phyloP scores from a whole-genome alignment of 2,888 invertebrate species.

The Aleiodes testaceus region DNA sequence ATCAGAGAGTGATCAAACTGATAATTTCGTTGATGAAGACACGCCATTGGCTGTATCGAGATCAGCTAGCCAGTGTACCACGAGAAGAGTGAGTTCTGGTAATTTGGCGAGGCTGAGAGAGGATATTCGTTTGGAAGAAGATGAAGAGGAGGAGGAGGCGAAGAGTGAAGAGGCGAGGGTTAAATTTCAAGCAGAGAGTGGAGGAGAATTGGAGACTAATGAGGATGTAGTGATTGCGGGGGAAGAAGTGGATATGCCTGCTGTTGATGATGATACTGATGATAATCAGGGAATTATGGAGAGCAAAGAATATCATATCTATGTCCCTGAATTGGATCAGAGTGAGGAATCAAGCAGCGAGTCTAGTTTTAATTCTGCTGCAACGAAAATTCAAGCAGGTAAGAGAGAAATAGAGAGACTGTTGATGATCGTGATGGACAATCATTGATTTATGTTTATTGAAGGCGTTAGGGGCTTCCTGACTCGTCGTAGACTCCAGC shows the following conservation, averaged over 20 bases:
- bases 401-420: conserved; percentile 27
- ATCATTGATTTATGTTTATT: conserved; percentile 19
- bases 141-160: conserved; percentile 38
- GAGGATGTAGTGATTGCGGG: neutral
- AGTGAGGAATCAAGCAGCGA: conserved; percentile 50
- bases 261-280: conserved; percentile 43
- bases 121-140: conserved; percentile 42
- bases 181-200: conserved; percentile 40
- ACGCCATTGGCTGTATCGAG: conserved; percentile 50
- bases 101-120: conserved; percentile 44
- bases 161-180: conserved; percentile 20
- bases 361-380: conserved; percentile 58
- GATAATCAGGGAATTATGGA: conserved; percentile 42
- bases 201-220: neutral
- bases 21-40: conserved; percentile 46
- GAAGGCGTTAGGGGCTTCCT: conserved; percentile 63
- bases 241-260: neutral
- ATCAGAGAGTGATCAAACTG: conserved; percentile 32
- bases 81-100: conserved; percentile 51
- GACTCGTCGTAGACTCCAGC: conserved; percentile 58
- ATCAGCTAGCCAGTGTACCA: conserved; percentile 55
- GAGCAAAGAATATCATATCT: conserved; percentile 53
- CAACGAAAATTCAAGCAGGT: conserved; percentile 65
- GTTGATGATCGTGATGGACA: neutral
- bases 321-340: conserved; percentile 52